These are phyloP conservation scores for Pseudobourletiella spinata DNA, from an alignment of 1,140 invertebrate genomes.

Conservation along the genomic window DNA sequence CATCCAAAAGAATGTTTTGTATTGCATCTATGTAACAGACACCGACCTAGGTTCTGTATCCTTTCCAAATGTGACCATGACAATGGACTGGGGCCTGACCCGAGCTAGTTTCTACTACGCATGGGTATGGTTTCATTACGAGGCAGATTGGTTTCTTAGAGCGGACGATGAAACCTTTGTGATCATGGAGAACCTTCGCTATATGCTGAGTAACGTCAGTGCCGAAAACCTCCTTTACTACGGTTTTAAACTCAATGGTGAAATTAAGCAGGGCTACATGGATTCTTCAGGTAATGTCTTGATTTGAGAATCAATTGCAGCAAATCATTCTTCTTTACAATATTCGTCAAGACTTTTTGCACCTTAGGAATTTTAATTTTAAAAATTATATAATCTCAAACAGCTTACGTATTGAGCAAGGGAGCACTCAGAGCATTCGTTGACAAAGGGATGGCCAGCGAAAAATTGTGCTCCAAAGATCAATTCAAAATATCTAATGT, in stretches of 20 bases:
- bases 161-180: too few relatives aligned
- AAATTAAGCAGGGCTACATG: conserved; percentile 34
- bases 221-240: conserved; percentile 39
- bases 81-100: conserved; percentile 23
- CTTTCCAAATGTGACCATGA: conserved; percentile 30
- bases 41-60: conserved; percentile 34
- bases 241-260: conserved; percentile 42
- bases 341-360: not conserved
- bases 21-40: too few relatives aligned
- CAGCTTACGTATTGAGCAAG: too few relatives aligned
- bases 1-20: too few relatives aligned
- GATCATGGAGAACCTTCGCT: too few relatives aligned
- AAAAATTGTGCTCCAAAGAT: conserved; percentile 1
- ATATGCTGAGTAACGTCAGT: conserved; percentile 22
- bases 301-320: not conserved
- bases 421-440: too few relatives aligned
- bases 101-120: too few relatives aligned
- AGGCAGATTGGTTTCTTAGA: too few relatives aligned
- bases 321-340: not conserved
- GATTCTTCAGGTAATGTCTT: conserved; percentile 38
- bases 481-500: conserved; percentile 34
- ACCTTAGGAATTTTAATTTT: not conserved
- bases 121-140: too few relatives aligned
- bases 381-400: too few relatives aligned
- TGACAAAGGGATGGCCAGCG: conserved; percentile 8